These are phyloP conservation scores for Sebastiscus albofasciatus DNA, from an alignment of 2,797 vertebrate species.

Conservation along the genomic window DNA sequence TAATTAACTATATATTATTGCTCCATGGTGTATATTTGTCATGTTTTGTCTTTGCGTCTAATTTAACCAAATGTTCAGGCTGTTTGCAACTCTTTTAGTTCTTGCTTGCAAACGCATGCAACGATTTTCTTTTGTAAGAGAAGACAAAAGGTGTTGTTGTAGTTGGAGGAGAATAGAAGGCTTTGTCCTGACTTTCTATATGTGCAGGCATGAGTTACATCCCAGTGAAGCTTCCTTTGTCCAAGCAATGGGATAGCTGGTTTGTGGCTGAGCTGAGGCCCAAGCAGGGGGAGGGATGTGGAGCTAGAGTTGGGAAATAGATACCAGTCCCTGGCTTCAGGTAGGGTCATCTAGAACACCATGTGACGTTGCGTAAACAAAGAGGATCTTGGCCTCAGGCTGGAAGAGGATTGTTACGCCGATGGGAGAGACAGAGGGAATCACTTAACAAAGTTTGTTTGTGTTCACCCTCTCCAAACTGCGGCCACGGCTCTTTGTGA, in stretches of 20 bases:
- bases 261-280: conserved; percentile 48
- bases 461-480: conserved; percentile 54
- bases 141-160: conserved; percentile 73
- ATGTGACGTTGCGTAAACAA: conserved; percentile 58
- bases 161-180: conserved; percentile 53
- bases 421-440: conserved; percentile 36
- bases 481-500: conserved; percentile 43
- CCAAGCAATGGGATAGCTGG: conserved; percentile 54
- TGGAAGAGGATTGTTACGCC: conserved; percentile 43
- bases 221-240: conserved; percentile 70
- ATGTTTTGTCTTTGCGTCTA: background rate
- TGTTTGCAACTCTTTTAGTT: conserved; percentile 5
- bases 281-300: conserved; percentile 12
- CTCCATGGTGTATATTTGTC: background rate
- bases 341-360: conserved; percentile 57
- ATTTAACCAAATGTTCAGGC: conserved; percentile 1
- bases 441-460: conserved; percentile 65
- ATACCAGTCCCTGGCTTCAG: conserved; percentile 60
- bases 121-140: conserved; percentile 58
- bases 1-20: background rate
- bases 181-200: conserved; percentile 69
- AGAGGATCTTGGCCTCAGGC: conserved; percentile 59
- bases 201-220: conserved; percentile 71
- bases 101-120: conserved; percentile 27
- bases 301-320: conserved; percentile 40